These are phyloP conservation scores for Geothlypis trichas DNA, from an alignment of 2,113 vertebrate species.

Conservation along the genomic window DNA sequence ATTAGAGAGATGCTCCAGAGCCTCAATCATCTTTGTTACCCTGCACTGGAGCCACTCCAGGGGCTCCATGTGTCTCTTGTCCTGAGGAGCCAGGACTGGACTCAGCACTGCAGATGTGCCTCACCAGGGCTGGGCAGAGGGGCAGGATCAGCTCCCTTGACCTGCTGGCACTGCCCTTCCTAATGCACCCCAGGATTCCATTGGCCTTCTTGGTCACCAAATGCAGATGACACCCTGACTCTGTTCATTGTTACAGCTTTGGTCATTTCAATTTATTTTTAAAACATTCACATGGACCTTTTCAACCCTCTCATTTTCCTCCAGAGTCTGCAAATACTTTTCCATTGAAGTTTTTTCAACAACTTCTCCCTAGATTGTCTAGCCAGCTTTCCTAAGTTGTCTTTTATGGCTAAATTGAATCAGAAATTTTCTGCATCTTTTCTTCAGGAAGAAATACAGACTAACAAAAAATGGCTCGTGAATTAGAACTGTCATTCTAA, in stretches of 20 bases:
- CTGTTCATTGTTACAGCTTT: neutral
- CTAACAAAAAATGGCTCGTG: neutral
- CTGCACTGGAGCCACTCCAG: neutral
- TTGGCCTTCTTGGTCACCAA: neutral
- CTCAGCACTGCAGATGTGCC: neutral
- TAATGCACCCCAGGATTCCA: neutral
- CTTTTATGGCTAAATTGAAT: neutral
- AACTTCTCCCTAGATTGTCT: neutral
- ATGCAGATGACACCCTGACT: neutral
- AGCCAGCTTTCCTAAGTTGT: neutral
- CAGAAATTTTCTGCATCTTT: neutral
- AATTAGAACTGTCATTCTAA: neutral
- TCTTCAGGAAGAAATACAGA: neutral
- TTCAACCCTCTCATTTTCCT: neutral
- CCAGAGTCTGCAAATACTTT: neutral
- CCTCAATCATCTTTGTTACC: neutral
- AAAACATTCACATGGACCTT: neutral
- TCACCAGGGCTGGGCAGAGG: neutral
- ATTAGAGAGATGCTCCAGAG: neutral
- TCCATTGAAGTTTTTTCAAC: neutral
- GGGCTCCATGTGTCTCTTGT: neutral
- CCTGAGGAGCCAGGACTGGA: neutral
- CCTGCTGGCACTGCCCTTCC: rapidly evolving
- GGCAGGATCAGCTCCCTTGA: neutral
- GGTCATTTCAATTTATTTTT: neutral